Base-by-base conservation (phyloP, 2,888 invertebrate species). In the Thecophora atra region DNA sequence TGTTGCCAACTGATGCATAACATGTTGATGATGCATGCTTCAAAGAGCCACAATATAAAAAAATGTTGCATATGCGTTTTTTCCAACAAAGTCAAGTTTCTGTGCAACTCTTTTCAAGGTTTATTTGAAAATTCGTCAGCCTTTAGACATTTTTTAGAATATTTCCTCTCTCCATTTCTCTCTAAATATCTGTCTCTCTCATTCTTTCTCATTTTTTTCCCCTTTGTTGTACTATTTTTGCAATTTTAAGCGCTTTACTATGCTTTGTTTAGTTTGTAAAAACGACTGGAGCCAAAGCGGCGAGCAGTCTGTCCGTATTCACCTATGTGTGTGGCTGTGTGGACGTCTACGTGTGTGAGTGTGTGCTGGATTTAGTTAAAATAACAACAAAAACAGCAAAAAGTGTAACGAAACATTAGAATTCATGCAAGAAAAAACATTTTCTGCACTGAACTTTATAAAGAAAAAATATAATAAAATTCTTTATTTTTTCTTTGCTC, bases 151-250 rank as follows among this genome's bases (percentile, higher is more conserved):
- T 47, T n/a, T 47, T 15, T n/a, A 8, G 6, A 47, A 8, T n/a
- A 5, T 11, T 47, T 47, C 17, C 17, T 5, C 47, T n/a, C 47
- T 47, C 15, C 19, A 47, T 56, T 30, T 47, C 19, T 30, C 56
- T 56, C 66, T n/a, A n/a, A n/a, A n/a, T n/a, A n/a, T 74, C 37
- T 71, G 60, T 11, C n/a, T 47, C 6, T 17, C n/a, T 47, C 47
- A 11, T 5, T n/a, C 47, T 47, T 17, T 15, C n/a, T 47, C 8
- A 8, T 4, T 47, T 8, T 4, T 47, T 47, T 1, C 47, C 47
- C n/a, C 15, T n/a, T 47, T 17, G 44, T 13, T n/a, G n/a, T n/a
- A n/a, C 37, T 37, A 37, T 37, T 37, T 37, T 37, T 37, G 11
- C 37, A 8, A 37, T 37, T 37, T 37, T 37, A 37, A 47, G 47